phyloP scores from a whole-genome alignment of 2,888 invertebrate species.

The Physocephala rufipes region DNA sequence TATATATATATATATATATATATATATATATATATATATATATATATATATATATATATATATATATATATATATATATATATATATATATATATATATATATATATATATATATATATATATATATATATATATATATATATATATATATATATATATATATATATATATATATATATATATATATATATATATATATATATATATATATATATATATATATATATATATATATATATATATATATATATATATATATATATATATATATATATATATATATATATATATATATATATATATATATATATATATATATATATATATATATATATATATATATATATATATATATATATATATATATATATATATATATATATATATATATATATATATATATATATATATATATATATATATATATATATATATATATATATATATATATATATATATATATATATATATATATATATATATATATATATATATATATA shows the following conservation, averaged over 20 bases:
- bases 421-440: constrained; percentile 6
- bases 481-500: constrained; percentile 8
- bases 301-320: not conserved
- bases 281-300: constrained; percentile 5
- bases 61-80: not conserved
- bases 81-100: constrained; percentile 6
- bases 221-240: constrained; percentile 3
- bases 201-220: not conserved
- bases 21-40: not conserved
- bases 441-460: not conserved
- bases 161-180: not conserved
- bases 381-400: not conserved
- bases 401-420: not conserved
- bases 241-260: not conserved
- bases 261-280: too few relatives aligned
- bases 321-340: too few relatives aligned
- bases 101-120: not conserved
- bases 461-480: too few relatives aligned
- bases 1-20: not conserved
- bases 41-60: not conserved
- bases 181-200: too few relatives aligned
- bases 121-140: too few relatives aligned
- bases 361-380: not conserved
- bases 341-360: not conserved
- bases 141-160: constrained; percentile 8